These are phyloP conservation scores for Drosophila putrida DNA, from an alignment of 2,888 invertebrate species.

Conservation along the genomic window DNA sequence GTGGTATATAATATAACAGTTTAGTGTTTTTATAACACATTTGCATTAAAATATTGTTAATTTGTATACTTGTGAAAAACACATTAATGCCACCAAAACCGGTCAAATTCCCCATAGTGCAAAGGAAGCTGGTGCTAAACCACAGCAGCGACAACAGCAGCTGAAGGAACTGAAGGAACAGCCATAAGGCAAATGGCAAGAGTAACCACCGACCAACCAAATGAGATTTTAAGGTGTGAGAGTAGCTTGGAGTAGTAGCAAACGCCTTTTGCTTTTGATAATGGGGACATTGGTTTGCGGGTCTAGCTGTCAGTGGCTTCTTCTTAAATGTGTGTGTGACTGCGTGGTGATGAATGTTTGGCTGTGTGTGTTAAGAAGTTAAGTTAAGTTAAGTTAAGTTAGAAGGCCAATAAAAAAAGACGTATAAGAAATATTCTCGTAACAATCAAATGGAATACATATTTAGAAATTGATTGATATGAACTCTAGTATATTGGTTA, in stretches of 20 bases:
- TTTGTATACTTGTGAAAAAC: too few species aligned
- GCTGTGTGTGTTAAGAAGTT: background rate
- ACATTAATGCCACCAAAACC: too few species aligned
- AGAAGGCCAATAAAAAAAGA: constrained; percentile 46
- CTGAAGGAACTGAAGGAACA: constrained; percentile 22
- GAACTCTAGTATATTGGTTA: constrained; percentile 23
- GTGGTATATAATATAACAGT: too few species aligned
- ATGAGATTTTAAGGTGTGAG: constrained; percentile 59
- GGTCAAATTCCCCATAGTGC: too few species aligned
- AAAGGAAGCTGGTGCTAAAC: constrained; percentile 65
- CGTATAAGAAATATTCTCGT: constrained; percentile 22
- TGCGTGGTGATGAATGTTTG: background rate
- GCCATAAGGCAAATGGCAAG: constrained; percentile 78
- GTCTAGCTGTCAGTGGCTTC: constrained; percentile 40
- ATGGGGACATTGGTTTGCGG: constrained; percentile 59
- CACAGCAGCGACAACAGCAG: constrained; percentile 40
- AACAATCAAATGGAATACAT: constrained; percentile 52
- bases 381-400: too few species aligned
- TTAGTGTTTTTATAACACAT: too few species aligned
- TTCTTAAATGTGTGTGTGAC: constrained; percentile 15
- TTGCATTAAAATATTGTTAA: too few species aligned
- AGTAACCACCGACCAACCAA: constrained; percentile 75
- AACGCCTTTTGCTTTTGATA: constrained; percentile 75
- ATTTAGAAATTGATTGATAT: constrained; percentile 55
- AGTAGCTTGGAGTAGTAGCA: constrained; percentile 51